Conservation (phyloP, 2,113 vertebrate genomes). For the Eurystomus gularis region DNA sequence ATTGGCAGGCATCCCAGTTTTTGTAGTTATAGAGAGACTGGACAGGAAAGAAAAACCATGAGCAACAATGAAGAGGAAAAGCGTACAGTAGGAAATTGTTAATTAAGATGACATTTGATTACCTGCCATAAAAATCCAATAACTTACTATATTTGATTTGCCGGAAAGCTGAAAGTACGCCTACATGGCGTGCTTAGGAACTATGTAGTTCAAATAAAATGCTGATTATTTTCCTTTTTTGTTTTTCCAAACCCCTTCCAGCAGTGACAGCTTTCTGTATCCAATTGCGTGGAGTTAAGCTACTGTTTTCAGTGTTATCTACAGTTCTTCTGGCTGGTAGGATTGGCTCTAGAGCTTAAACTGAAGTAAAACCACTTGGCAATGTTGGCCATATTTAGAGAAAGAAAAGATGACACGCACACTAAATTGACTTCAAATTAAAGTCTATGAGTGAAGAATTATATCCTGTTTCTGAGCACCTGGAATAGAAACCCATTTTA, state of each 20-base stretch:
- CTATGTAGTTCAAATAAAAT: neutral
- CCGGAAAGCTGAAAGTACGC: neutral
- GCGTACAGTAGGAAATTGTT: neutral
- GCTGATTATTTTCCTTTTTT: neutral
- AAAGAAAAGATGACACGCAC: neutral
- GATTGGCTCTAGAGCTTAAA: neutral
- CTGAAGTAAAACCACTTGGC: neutral
- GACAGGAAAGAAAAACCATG: neutral
- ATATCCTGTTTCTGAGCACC: neutral
- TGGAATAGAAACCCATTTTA: neutral
- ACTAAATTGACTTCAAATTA: fast-evolving
- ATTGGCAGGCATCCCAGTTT: neutral
- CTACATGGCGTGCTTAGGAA: neutral
- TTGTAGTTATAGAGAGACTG: neutral
- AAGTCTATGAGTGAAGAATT: neutral
- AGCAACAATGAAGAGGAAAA: neutral
- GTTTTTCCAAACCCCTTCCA: neutral
- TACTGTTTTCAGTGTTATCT: neutral
- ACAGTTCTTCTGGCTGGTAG: neutral
- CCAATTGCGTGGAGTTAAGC: neutral
- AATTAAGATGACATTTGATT: slow-evolving; percentile 41
- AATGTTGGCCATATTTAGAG: neutral
- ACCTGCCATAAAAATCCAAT: slow-evolving; percentile 27
- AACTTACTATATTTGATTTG: neutral
- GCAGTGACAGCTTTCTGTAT: neutral